Evolutionary conservation across 2,888 invertebrate genomes (phyloP).

Genomic region (Leptopilina drosophilae): DNA sequence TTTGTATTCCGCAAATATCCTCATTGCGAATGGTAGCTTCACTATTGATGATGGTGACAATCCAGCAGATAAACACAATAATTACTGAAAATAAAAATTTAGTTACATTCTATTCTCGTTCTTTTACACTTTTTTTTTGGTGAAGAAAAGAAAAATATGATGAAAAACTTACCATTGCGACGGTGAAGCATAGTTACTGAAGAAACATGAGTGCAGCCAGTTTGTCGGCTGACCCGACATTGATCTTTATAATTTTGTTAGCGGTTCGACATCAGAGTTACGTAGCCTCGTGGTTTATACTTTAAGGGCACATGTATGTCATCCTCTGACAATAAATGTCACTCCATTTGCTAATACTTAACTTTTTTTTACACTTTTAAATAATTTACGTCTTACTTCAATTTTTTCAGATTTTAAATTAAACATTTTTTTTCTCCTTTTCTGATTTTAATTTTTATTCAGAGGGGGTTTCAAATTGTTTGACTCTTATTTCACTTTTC

Average conservation of each 20-base stretch:
- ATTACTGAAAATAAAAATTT: conserved; percentile 24
- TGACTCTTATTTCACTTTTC: no score
- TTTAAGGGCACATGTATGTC: conserved; percentile 70
- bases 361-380: background rate
- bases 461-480: no score
- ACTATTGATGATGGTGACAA: conserved; percentile 46
- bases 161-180: conserved; percentile 66
- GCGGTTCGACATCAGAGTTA: conserved; percentile 60
- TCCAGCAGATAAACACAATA: conserved; percentile 51
- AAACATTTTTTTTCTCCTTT: no score
- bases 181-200: conserved; percentile 67
- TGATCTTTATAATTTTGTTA: conserved; percentile 70
- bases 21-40: conserved; percentile 71
- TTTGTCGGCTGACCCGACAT: conserved; percentile 68
- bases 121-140: background rate
- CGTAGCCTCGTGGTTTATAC: conserved; percentile 63
- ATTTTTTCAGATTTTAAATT: background rate
- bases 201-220: conserved; percentile 64
- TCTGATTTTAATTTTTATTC: no score
- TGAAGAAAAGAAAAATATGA: background rate
- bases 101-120: background rate
- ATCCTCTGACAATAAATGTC: conserved; percentile 55
- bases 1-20: conserved; percentile 74
- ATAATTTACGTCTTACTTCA: background rate
- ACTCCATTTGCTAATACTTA: background rate